Base-by-base conservation (phyloP, 2,113 vertebrate species). In the Phyllostomus discolor region DNA sequence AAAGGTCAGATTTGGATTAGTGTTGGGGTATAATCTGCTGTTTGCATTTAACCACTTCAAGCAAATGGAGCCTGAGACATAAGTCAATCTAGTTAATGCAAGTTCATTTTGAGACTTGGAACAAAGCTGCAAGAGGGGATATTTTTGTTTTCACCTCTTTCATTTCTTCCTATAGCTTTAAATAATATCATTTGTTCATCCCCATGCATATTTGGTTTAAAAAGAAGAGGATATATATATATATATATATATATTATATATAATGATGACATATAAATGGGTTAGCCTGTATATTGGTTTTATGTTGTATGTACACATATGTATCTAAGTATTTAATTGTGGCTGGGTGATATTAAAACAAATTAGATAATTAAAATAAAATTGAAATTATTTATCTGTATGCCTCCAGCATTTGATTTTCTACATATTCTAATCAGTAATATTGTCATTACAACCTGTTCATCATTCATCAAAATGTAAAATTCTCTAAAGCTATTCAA, bases 401-500 rank as follows among this genome's bases (percentile, higher is more conserved):
- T 75, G 79, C 0, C 43, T 72, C 91, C 82, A 48, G 91, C 1
- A 95, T 96, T 73, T 79, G 90, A 93, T 95, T 24, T 24, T 5
- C 50, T 94, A 88, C 91, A 24, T 67, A 88, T 59, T 83, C 38
- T 96, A 67, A 50, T 50, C 90, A 80, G 16, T 66, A 69, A n/a
- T 26, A 15, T 73, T 85, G 26, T 88, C 59, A 69, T 94, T 94
- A 72, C 4, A 86, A 86, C 10, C 31, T 87, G 28, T 82, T 0
- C 0, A 90, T 87, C 0, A 0, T 4, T 54, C 19, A 92, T 89
- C 17, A 86, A 94, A 95, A 35, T 57, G 28, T 26, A 79, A 86
- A 31, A n/a, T 91, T 97, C 66, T 83, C 64, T 16, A 69, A 95
- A 95, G 83, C 82, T 79, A 94, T 67, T 83, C 87, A 20, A 70